A percentile compares a stretch with the other conserved stretches of the same genome.
These are phyloP conservation scores for Nomada ferruginata DNA, from an alignment of 2,888 invertebrate genomes.

Conservation along the genomic window DNA sequence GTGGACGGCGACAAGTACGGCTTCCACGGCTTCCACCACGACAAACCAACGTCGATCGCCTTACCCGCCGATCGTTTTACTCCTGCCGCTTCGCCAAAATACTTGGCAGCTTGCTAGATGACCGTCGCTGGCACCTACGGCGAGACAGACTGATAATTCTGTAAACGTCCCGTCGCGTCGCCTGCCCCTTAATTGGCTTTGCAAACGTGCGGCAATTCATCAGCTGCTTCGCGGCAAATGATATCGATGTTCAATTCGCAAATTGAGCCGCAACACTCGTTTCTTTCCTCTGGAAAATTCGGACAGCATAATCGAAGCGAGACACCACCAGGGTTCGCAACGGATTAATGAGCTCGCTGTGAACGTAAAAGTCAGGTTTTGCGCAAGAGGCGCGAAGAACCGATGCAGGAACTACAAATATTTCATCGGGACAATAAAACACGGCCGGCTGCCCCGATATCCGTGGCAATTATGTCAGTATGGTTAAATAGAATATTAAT, in stretches of 20 bases:
- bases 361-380: neutral
- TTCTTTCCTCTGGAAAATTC: too few species aligned
- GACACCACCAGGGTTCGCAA: neutral
- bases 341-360: conserved; percentile 3
- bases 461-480: conserved; percentile 61
- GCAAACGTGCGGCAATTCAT: too few species aligned
- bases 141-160: conserved; percentile 7
- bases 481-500: conserved; percentile 73
- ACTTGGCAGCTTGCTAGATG: conserved; percentile 68
- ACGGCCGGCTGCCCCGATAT: conserved; percentile 46
- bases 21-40: conserved; percentile 83
- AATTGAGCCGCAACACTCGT: too few species aligned
- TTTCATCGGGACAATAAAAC: conserved; percentile 52
- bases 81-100: conserved; percentile 79
- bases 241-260: too few species aligned
- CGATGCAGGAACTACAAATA: conserved; percentile 35
- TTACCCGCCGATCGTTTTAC: conserved; percentile 83
- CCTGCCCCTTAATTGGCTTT: too few species aligned
- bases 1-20: conserved; percentile 77
- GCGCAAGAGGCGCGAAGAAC: conserved; percentile 21
- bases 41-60: conserved; percentile 84
- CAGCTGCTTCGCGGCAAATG: too few species aligned
- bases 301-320: neutral
- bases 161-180: neutral
- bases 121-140: conserved; percentile 37